Evolutionary conservation across 2,797 vertebrate species (phyloP).

Genomic region (Girardinus metallicus): DNA sequence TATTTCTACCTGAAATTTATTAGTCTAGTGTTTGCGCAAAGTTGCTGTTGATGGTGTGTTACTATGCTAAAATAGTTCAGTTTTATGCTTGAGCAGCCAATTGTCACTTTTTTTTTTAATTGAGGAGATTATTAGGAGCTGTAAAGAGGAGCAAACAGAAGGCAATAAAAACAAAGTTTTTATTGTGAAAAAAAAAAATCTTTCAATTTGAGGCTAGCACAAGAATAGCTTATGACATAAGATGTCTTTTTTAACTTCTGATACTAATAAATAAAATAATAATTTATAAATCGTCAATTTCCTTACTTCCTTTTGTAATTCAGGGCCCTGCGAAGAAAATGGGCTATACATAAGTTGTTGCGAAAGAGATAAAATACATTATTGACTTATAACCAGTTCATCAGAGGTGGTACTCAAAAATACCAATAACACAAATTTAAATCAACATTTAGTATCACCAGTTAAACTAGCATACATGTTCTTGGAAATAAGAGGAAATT

Average conservation of each 20-base stretch:
- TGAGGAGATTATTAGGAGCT: background rate
- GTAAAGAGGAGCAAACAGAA: too few species aligned
- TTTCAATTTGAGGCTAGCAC: background rate
- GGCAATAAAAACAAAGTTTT: background rate
- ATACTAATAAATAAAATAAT: background rate
- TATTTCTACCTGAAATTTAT: too few species aligned
- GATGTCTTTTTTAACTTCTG: background rate
- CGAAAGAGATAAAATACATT: background rate
- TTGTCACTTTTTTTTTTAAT: background rate
- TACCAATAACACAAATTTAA: background rate
- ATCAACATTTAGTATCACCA: background rate
- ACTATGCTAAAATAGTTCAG: background rate
- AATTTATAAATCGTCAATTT: background rate
- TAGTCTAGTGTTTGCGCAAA: background rate
- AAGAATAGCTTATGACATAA: background rate
- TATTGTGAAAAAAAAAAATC: background rate
- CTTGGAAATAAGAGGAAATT: background rate
- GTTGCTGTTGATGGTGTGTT: background rate
- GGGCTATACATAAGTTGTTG: background rate
- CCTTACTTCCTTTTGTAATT: background rate
- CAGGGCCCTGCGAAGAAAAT: background rate
- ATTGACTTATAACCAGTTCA: background rate
- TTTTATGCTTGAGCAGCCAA: background rate
- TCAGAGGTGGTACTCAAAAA: background rate
- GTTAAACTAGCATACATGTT: background rate